These are phyloP conservation scores for Erethizon dorsatum DNA, from an alignment of 2,797 vertebrate species.

Conservation along the genomic window DNA sequence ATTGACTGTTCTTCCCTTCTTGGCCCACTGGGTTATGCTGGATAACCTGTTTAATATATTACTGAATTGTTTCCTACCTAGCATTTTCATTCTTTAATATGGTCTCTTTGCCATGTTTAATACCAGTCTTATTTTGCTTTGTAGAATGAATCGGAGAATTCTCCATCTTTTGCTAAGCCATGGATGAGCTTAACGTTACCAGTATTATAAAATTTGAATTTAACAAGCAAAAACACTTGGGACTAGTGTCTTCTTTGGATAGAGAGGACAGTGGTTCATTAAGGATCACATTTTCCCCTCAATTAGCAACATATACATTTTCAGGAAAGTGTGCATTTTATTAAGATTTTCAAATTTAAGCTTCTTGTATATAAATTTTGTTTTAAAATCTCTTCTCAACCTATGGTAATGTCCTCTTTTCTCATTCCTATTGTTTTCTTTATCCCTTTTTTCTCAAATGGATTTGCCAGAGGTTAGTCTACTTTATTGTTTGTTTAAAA, in stretches of 20 bases:
- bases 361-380: neutral
- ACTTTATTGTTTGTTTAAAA: slow-evolving; percentile 73
- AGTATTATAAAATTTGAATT: slow-evolving; percentile 72
- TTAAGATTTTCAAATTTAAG: slow-evolving; percentile 67
- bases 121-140: slow-evolving; percentile 71
- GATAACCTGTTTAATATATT: slow-evolving; percentile 75
- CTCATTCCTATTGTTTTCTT: neutral
- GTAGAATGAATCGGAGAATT: slow-evolving; percentile 56
- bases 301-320: slow-evolving; percentile 36
- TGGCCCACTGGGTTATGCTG: slow-evolving; percentile 55
- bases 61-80: slow-evolving; percentile 67
- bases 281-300: neutral
- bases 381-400: slow-evolving; percentile 35
- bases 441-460: slow-evolving; percentile 54
- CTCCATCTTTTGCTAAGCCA: slow-evolving; percentile 66
- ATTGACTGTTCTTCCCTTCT: slow-evolving; percentile 29
- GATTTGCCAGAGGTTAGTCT: slow-evolving; percentile 60
- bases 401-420: neutral
- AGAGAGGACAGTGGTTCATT: slow-evolving; percentile 25
- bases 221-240: slow-evolving; percentile 64
- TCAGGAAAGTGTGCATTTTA: slow-evolving; percentile 57
- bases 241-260: slow-evolving; percentile 33
- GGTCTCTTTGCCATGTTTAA: slow-evolving; percentile 62
- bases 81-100: slow-evolving; percentile 64
- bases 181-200: neutral